Conservation (phyloP, 2,113 vertebrate genomes). For the Colinus virginianus region DNA sequence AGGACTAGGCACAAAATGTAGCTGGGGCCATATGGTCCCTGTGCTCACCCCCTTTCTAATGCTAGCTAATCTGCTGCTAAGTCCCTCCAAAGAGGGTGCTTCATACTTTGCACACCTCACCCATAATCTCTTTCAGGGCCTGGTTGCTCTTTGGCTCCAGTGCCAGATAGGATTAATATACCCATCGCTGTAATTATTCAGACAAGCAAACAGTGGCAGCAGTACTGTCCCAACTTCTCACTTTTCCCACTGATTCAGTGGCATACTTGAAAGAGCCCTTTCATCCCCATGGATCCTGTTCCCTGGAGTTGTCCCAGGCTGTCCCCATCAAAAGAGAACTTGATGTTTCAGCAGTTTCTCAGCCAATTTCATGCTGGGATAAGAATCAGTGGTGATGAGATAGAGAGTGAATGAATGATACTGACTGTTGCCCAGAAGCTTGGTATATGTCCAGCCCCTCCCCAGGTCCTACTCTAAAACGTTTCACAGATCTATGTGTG, state of each 20-base stretch:
- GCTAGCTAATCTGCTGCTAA: conserved; percentile 34
- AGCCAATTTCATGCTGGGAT: conserved; percentile 41
- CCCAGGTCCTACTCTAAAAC: neutral
- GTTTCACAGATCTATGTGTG: neutral
- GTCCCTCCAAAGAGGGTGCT: conserved; percentile 8
- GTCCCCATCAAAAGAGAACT: conserved; percentile 44
- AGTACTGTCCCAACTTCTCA: neutral
- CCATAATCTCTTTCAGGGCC: neutral
- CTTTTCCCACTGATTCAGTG: conserved; percentile 31
- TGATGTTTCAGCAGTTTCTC: conserved; percentile 56
- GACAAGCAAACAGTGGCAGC: conserved; percentile 22
- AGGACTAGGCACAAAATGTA: neutral
- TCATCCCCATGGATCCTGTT: conserved; percentile 38
- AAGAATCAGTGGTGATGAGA: conserved; percentile 30
- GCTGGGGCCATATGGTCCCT: neutral
- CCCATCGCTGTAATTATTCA: conserved; percentile 24
- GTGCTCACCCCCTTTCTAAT: neutral
- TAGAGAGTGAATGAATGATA: neutral
- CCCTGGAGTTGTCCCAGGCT: conserved; percentile 53
- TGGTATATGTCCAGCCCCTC: neutral
- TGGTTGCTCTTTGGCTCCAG: neutral
- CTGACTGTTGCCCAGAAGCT: conserved; percentile 2
- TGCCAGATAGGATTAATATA: conserved; percentile 42
- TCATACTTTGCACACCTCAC: conserved; percentile 15
- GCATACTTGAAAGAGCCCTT: conserved; percentile 21